These are phyloP conservation scores for Papilio protenor DNA, from an alignment of 2,888 invertebrate genomes.

Conservation along the genomic window DNA sequence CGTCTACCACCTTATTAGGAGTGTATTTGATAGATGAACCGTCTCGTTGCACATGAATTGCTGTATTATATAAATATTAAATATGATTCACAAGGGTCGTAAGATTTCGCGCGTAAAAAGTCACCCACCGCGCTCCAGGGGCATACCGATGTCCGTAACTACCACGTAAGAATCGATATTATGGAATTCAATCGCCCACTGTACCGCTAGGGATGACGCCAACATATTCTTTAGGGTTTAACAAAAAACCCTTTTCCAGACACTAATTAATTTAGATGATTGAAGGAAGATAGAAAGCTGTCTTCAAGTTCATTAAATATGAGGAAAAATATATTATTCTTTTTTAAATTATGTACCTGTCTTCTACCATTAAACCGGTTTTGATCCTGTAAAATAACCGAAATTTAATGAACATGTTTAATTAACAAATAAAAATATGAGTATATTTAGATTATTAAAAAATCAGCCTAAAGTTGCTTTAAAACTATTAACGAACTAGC, in stretches of 20 bases:
- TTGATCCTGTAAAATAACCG: too few relatives aligned
- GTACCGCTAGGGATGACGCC: constrained; percentile 40
- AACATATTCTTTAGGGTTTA: constrained; percentile 13
- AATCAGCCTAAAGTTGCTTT: too few relatives aligned
- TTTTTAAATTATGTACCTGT: neutral
- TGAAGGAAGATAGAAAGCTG: neutral
- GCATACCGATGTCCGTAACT: constrained; percentile 39
- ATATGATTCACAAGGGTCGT: constrained; percentile 34
- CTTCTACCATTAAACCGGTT: neutral
- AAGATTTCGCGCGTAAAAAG: constrained; percentile 35
- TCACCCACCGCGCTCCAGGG: constrained; percentile 19
- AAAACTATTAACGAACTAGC: too few relatives aligned
- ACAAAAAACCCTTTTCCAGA: constrained; percentile 39
- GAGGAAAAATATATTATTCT: neutral
- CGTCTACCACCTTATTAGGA: constrained; percentile 37
- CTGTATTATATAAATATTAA: constrained; percentile 42
- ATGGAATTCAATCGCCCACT: constrained; percentile 16
- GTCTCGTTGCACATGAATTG: constrained; percentile 28
- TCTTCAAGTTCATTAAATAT: constrained; percentile 45
- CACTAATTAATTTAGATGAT: constrained; percentile 27
- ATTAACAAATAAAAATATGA: too few relatives aligned
- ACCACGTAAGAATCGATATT: constrained; percentile 24
- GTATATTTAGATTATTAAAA: too few relatives aligned
- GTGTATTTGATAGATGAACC: constrained; percentile 40
- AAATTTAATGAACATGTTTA: too few relatives aligned